phyloP scores from a whole-genome alignment of 2,797 vertebrate genomes.

The Cygnus olor region DNA sequence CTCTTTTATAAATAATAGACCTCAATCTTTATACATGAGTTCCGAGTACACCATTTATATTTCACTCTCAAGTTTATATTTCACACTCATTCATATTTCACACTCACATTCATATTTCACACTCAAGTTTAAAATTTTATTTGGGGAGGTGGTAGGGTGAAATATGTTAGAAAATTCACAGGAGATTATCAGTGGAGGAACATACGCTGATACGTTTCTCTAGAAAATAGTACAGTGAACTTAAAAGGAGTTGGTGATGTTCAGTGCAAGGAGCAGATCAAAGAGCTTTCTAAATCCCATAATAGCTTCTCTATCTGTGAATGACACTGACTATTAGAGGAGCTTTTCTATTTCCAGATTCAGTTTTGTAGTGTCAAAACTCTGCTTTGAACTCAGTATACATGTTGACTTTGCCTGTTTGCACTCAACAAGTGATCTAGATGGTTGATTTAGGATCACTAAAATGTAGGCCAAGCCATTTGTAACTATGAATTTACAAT shows the following conservation, averaged over 20 bases:
- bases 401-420: conserved; percentile 32
- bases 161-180: neutral
- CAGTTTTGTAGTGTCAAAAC: conserved; percentile 61
- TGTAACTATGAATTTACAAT: neutral
- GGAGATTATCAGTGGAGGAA: neutral
- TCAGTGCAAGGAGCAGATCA: conserved; percentile 49
- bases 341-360: conserved; percentile 38
- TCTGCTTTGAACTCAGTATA: conserved; percentile 49
- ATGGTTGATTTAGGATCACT: neutral
- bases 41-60: neutral
- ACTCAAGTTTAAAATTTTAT: neutral
- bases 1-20: neutral
- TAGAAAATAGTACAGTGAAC: neutral
- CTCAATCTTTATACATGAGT: rapidly evolving
- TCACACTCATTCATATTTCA: too few relatives aligned
- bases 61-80: neutral
- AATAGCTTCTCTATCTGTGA: conserved; percentile 46
- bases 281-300: conserved; percentile 34
- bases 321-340: conserved; percentile 48
- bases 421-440: neutral
- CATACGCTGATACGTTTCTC: neutral
- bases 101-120: too few relatives aligned
- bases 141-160: neutral
- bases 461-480: neutral
- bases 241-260: conserved; percentile 19